Evolutionary conservation across 35 echinoderm and acorn worm genomes (phyloP).

Genomic region (Heliocidaris tuberculata): DNA sequence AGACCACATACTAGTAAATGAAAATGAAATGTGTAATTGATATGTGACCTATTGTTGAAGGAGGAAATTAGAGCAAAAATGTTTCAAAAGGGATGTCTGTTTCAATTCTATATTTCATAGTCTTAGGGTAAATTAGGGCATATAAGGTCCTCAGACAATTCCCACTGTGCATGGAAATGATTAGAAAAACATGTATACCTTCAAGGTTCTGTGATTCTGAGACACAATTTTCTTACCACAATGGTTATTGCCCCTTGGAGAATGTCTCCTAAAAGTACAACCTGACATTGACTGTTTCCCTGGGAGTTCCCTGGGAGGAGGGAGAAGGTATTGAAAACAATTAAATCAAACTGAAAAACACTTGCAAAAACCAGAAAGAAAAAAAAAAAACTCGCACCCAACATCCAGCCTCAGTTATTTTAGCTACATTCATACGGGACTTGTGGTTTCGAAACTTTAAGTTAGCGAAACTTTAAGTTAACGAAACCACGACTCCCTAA

Average conservation of each 20-base stretch:
- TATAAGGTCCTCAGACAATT: not conserved
- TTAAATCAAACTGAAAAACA: not conserved
- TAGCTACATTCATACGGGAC: too few species aligned
- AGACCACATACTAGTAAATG: not conserved
- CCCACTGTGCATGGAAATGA: not conserved
- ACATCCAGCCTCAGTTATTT: not conserved
- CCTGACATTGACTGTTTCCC: not conserved
- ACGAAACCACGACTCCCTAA: too few species aligned
- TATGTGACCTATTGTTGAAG: not conserved
- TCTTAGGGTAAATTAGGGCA: not conserved
- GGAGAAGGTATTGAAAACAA: not conserved
- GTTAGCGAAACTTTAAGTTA: too few species aligned
- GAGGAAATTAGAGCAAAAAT: not conserved
- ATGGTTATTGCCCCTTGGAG: not conserved
- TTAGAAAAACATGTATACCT: slow-evolving; percentile 18
- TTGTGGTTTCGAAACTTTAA: too few species aligned
- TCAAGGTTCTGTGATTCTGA: not conserved
- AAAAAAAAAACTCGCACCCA: slow-evolving; percentile 17
- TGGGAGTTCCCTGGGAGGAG: not conserved
- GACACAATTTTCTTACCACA: slow-evolving; percentile 15
- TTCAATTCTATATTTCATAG: not conserved
- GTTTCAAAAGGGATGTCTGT: not conserved
- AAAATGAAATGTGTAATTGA: not conserved
- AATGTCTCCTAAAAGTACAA: not conserved
- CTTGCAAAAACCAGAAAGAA: not conserved